Percentiles rank a stretch among this genome's conserved stretches.
These are phyloP conservation scores for Forbesichthys agassizii DNA, from an alignment of 2,113 vertebrate genomes.

Conservation along the genomic window DNA sequence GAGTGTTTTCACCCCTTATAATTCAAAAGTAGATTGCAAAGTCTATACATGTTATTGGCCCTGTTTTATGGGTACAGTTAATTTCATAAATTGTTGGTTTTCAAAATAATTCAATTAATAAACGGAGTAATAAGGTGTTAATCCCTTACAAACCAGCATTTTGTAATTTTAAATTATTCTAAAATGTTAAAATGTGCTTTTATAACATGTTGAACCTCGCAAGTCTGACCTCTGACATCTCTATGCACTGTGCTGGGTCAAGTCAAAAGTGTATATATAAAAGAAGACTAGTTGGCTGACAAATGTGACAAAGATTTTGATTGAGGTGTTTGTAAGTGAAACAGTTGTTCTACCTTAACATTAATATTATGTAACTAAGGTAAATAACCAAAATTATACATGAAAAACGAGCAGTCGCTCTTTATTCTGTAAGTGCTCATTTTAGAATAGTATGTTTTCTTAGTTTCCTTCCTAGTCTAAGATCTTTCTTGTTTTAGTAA, in stretches of 20 bases:
- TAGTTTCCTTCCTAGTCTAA: neutral
- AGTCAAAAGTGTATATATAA: too few species aligned
- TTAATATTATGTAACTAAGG: too few species aligned
- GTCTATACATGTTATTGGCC: conserved; percentile 21
- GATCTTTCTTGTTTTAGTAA: neutral
- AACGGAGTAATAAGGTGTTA: too few species aligned
- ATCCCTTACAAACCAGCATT: too few species aligned
- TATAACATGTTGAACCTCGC: conserved; percentile 21
- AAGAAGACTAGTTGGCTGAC: too few species aligned
- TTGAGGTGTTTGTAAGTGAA: too few species aligned
- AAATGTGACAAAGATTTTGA: too few species aligned
- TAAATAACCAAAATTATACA: neutral
- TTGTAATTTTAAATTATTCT: too few species aligned
- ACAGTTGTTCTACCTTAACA: too few species aligned
- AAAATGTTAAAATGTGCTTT: neutral
- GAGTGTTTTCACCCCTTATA: conserved; percentile 4
- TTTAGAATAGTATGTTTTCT: neutral
- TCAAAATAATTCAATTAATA: neutral
- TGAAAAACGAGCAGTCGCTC: neutral
- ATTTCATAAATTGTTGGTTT: neutral
- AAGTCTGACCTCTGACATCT: conserved; percentile 18
- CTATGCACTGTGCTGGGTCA: conserved; percentile 23
- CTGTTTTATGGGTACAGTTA: neutral
- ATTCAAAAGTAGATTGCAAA: conserved; percentile 18
- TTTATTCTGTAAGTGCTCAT: neutral